Evolutionary conservation across 2,797 vertebrate species (phyloP).

Genomic region (Acanthornis magna): DNA sequence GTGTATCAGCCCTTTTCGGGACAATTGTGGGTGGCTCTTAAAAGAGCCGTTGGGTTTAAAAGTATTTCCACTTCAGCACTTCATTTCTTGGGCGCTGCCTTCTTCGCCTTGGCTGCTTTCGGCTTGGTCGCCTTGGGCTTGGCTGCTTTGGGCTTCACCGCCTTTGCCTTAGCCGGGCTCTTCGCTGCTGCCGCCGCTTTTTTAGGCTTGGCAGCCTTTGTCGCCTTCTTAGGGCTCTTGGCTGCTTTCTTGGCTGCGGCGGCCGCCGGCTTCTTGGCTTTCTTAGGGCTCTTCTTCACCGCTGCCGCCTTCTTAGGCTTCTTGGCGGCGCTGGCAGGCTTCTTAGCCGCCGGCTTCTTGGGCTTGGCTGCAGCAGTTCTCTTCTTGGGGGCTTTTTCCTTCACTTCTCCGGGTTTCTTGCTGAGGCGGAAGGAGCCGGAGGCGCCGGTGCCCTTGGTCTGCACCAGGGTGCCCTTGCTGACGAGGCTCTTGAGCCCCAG

Average conservation of each 20-base stretch:
- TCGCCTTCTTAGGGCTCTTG: background rate
- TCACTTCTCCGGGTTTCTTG: conserved; percentile 52
- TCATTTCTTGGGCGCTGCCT: background rate
- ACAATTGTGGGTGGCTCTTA: conserved; percentile 60
- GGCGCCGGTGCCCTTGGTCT: conserved; percentile 74
- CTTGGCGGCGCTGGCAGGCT: background rate
- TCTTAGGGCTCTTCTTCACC: background rate
- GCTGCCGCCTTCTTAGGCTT: conserved; percentile 17
- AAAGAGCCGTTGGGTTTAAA: conserved; percentile 69
- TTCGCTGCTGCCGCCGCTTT: conserved; percentile 11
- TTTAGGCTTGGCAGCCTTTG: conserved; percentile 40
- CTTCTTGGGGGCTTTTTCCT: conserved; percentile 29
- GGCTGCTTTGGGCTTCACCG: background rate
- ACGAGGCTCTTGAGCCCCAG: conserved; percentile 78
- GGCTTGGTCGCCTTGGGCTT: background rate
- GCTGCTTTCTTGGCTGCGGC: rapidly evolving
- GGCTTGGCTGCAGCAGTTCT: background rate
- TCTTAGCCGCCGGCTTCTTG: background rate
- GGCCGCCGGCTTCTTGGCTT: background rate
- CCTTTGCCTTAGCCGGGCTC: conserved; percentile 67
- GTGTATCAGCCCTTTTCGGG: conserved; percentile 43
- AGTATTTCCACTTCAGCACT: conserved; percentile 35
- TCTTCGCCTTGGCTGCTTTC: background rate
- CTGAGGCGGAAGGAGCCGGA: conserved; percentile 58
- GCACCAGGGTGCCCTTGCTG: conserved; percentile 63